A percentile compares a stretch with the other conserved stretches of the same genome.
Evolutionary conservation across 2,888 invertebrate species (phyloP).

Genomic region (Horisme vitalbata): DNA sequence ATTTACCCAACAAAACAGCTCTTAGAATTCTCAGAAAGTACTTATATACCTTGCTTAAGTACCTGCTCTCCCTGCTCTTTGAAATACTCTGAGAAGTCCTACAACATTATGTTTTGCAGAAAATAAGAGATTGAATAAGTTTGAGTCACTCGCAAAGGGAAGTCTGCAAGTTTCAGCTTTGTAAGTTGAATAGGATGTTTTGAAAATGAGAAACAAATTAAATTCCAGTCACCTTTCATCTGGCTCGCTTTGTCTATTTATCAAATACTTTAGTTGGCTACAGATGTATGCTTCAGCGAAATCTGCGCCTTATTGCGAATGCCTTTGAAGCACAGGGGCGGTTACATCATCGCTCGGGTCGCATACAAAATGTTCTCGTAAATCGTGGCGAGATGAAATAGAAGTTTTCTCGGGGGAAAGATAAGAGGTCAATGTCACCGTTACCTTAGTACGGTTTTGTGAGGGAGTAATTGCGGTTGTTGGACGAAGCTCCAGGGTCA

Average conservation of each 20-base stretch:
- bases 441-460: conserved; percentile 30
- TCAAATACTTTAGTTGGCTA: conserved; percentile 6
- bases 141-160: conserved; percentile 15
- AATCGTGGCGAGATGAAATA: conserved; percentile 40
- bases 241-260: conserved; percentile 11
- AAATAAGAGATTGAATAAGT: conserved; percentile 28
- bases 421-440: conserved; percentile 71
- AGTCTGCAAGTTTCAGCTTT: conserved; percentile 28
- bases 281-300: conserved; percentile 9
- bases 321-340: conserved; percentile 12
- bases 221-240: conserved; percentile 21
- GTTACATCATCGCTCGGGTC: conserved; percentile 17
- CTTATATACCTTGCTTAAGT: too few relatives aligned
- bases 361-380: conserved; percentile 29
- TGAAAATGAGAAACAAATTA: conserved; percentile 28
- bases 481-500: conserved; percentile 33
- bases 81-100: conserved; percentile 15
- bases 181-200: conserved; percentile 19
- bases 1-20: too few relatives aligned
- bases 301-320: conserved; percentile 14
- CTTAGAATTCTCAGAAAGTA: too few relatives aligned
- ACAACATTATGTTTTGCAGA: conserved; percentile 14
- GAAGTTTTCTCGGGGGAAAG: conserved; percentile 45
- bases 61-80: too few relatives aligned
- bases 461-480: not conserved